A percentile compares a stretch with the other conserved stretches of the same genome.
These are phyloP conservation scores for Maniola hyperantus DNA, from an alignment of 2,888 invertebrate species.

Conservation along the genomic window DNA sequence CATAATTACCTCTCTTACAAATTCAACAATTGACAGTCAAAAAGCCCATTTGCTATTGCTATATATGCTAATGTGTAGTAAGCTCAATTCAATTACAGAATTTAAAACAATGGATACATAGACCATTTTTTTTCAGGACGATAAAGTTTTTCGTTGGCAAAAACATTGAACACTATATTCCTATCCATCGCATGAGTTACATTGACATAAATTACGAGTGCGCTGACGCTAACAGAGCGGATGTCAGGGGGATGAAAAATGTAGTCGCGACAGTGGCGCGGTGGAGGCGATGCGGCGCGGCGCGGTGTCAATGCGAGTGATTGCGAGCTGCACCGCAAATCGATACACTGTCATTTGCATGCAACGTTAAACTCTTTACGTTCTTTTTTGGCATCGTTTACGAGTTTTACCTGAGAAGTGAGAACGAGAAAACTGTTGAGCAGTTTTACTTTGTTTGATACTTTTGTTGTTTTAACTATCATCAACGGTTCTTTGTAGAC, in stretches of 20 bases:
- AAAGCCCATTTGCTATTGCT: too few species aligned
- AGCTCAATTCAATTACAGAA: neutral
- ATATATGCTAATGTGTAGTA: too few species aligned
- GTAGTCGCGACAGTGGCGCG: constrained; percentile 45
- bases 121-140: constrained; percentile 28
- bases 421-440: constrained; percentile 43
- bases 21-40: too few species aligned
- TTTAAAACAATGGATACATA: constrained; percentile 1
- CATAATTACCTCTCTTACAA: too few species aligned
- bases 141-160: constrained; percentile 34
- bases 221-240: constrained; percentile 49
- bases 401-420: constrained; percentile 40
- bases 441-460: neutral
- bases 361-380: constrained; percentile 38
- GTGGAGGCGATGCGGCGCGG: constrained; percentile 37
- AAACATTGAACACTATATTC: constrained; percentile 42
- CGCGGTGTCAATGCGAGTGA: constrained; percentile 47
- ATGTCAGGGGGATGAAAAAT: constrained; percentile 52
- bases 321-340: constrained; percentile 46
- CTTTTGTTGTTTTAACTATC: neutral
- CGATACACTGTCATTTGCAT: constrained; percentile 48
- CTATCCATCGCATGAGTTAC: constrained; percentile 44
- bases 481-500: too few species aligned
- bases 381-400: constrained; percentile 37
- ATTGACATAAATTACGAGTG: constrained; percentile 48